These are phyloP conservation scores for Phalangium opilio DNA, from an alignment of 2,888 invertebrate genomes.

Conservation along the genomic window DNA sequence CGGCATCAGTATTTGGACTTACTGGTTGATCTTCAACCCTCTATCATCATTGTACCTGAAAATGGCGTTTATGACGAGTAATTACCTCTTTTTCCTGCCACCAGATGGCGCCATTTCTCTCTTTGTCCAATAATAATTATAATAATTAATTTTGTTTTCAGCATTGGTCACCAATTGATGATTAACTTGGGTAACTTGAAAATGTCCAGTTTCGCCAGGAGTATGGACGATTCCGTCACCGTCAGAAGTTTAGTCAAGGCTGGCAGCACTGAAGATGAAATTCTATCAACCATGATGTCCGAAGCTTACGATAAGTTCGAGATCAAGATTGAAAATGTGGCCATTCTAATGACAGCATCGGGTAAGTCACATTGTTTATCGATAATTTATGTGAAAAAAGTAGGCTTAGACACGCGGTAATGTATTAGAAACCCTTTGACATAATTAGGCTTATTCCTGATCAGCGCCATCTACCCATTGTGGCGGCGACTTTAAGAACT, in stretches of 20 bases:
- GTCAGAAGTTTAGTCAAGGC: conserved; percentile 41
- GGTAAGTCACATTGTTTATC: too few relatives aligned
- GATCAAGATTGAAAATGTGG: conserved; percentile 63
- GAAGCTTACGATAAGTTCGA: conserved; percentile 78
- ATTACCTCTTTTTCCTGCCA: conserved; percentile 22
- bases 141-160: too few relatives aligned
- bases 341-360: conserved; percentile 37
- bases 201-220: conserved; percentile 44
- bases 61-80: conserved; percentile 57
- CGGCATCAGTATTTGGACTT: conserved; percentile 61
- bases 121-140: too few relatives aligned
- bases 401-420: too few relatives aligned
- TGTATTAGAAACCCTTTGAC: too few relatives aligned
- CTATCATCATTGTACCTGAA: conserved; percentile 71
- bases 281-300: conserved; percentile 51
- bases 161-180: conserved; percentile 50
- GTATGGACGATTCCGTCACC: conserved; percentile 22
- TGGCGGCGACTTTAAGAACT: too few relatives aligned
- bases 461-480: too few relatives aligned
- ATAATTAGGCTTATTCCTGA: too few relatives aligned
- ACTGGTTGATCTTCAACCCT: conserved; percentile 68
- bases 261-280: conserved; percentile 48
- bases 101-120: too few relatives aligned
- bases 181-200: conserved; percentile 70
- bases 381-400: too few relatives aligned